Conservation (phyloP, 2,797 vertebrate species). For the Thunnus albacares region DNA sequence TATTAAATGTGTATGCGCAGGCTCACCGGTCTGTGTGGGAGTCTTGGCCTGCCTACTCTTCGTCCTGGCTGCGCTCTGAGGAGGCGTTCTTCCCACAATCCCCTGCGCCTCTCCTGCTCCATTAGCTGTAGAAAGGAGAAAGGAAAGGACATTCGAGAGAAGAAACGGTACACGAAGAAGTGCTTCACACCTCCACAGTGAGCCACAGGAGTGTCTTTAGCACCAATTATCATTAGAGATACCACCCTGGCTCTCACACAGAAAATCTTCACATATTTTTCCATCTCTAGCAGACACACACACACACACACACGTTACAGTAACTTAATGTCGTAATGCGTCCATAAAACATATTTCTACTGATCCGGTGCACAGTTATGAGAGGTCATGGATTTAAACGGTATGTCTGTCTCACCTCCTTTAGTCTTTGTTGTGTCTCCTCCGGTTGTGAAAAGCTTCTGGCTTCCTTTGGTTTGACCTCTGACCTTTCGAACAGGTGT, state of each 20-base stretch:
- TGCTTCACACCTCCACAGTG: slow-evolving; percentile 15
- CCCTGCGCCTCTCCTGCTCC: slow-evolving; percentile 54
- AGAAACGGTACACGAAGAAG: neutral
- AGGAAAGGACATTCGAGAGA: slow-evolving; percentile 2
- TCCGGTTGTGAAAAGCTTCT: slow-evolving; percentile 71
- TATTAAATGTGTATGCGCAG: slow-evolving; percentile 9
- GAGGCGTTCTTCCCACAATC: slow-evolving; percentile 65
- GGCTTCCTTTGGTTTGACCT: slow-evolving; percentile 61
- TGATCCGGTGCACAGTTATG: too few relatives aligned
- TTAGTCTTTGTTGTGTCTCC: slow-evolving; percentile 50
- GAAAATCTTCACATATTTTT: neutral
- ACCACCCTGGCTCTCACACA: neutral
- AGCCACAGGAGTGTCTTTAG: neutral
- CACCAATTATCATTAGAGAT: neutral
- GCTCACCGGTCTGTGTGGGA: slow-evolving; percentile 67
- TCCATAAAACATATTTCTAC: neutral
- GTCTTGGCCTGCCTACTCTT: slow-evolving; percentile 80
- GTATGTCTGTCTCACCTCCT: slow-evolving; percentile 53
- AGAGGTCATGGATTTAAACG: neutral
- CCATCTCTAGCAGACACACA: neutral
- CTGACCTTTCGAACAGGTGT: slow-evolving; percentile 76
- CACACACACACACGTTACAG: too few relatives aligned
- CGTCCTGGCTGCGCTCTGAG: slow-evolving; percentile 64
- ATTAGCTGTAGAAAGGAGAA: slow-evolving; percentile 38
- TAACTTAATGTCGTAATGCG: neutral